phyloP scores from a whole-genome alignment of 2,797 vertebrate species.

The Picus viridis region DNA sequence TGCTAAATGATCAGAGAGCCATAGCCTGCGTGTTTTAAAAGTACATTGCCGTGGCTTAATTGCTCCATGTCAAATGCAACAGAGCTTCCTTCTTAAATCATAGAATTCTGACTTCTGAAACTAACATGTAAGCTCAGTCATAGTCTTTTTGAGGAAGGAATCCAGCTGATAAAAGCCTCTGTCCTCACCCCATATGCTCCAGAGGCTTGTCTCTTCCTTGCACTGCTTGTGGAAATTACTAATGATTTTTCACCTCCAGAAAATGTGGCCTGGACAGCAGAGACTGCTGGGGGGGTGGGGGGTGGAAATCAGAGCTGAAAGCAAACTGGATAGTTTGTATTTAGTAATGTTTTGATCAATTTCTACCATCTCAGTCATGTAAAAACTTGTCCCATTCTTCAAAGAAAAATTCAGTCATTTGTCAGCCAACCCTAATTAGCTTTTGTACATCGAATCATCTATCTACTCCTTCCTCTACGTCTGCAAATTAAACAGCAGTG shows the following conservation, averaged over 20 bases:
- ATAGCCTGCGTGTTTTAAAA: background rate
- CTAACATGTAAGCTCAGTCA: background rate
- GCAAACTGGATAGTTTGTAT: background rate
- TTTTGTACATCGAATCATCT: slow-evolving; percentile 44
- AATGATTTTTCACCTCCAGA: slow-evolving; percentile 12
- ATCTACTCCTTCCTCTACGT: background rate
- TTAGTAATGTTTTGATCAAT: slow-evolving; percentile 31
- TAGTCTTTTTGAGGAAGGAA: background rate
- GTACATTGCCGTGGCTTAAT: background rate
- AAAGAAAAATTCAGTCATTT: slow-evolving; percentile 40
- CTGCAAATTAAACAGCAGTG: slow-evolving; percentile 31
- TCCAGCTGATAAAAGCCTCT: background rate
- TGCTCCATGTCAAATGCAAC: background rate
- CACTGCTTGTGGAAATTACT: background rate
- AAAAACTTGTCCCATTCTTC: slow-evolving; percentile 36
- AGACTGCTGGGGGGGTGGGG: background rate
- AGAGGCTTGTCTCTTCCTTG: background rate
- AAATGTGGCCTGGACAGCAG: background rate
- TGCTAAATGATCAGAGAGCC: background rate
- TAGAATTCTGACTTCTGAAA: background rate
- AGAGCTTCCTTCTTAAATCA: background rate
- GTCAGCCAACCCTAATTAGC: slow-evolving; percentile 45
- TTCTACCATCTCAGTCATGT: slow-evolving; percentile 15
- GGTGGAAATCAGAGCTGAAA: background rate
- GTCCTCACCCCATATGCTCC: background rate